These are phyloP conservation scores for Otocyon megalotis DNA, from an alignment of 2,113 vertebrate species.

Conservation along the genomic window DNA sequence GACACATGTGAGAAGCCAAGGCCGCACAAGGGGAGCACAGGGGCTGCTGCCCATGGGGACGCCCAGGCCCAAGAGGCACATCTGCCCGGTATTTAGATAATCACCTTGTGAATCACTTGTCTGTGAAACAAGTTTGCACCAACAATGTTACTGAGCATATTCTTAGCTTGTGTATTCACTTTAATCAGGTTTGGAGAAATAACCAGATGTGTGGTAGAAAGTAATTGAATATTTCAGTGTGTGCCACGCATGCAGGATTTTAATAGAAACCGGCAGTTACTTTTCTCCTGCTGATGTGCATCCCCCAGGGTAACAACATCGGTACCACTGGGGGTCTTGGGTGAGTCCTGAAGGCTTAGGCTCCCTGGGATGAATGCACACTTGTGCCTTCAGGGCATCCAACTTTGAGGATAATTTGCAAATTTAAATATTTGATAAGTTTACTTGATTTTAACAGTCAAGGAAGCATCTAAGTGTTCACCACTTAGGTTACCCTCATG, in stretches of 20 bases:
- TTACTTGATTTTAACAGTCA: not conserved
- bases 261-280: rapidly evolving
- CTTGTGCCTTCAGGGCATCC: not conserved
- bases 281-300: not conserved
- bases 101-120: not conserved
- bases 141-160: not conserved
- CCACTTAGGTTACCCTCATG: not conserved
- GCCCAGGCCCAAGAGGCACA: not conserved
- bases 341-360: not conserved
- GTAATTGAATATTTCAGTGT: rapidly evolving
- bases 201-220: not conserved
- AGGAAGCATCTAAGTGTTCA: not conserved
- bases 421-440: not conserved
- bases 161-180: not conserved
- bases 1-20: not conserved
- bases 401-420: not conserved
- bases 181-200: not conserved
- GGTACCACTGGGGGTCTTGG: rapidly evolving
- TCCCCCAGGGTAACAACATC: too few species aligned
- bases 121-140: not conserved
- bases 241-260: not conserved
- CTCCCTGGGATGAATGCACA: rapidly evolving
- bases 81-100: not conserved
- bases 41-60: rapidly evolving
- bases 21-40: rapidly evolving